Base-by-base conservation (phyloP, 1,140 invertebrate species). In the Macrotrachela quadricornifera region DNA sequence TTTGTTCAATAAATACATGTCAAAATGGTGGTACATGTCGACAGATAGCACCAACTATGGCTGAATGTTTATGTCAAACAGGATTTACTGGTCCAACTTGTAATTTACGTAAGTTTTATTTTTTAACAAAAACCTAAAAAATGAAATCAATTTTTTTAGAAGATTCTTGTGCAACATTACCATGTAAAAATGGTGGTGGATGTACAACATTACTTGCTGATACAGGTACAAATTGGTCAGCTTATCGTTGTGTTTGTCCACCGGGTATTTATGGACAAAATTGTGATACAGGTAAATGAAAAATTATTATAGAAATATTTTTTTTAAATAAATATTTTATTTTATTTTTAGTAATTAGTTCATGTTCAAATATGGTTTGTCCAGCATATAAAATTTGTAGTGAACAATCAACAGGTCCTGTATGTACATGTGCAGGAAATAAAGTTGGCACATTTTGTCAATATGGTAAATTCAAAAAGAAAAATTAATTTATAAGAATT, bases 1-100 rank as follows among this genome's bases (percentile, higher is more conserved):
- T 70, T 1, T 91, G 85, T 63, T 74, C 78, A n/a, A 84, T 84
- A 1, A 87, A 83, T 69, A 85, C 85, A 11, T 91, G 86, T 64
- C 75, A 79, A 55, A 72, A 75, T 61, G 80, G 79, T 57, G 82
- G 80, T 1, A 79, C 80, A 58, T 92, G 86, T 64, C 47, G 41
- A 14, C 13, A 42, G 12, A 42, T 42, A 3, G 41, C 12, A 14
- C 12, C 41, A 15, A 42, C 13, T 4, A 15, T 13, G 15, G 41
- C 12, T 14, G 3, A 21, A 39, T 60, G 51, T 37, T 14, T 56
- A 12, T 57, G 63, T 63, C 61, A 57, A 51, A 13, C n/a, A 30
- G 54, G 55, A 15, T 52, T 57, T 39, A 53, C 49, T 12, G 56
- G 57, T 46, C n/a, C 16, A 13, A 36, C 36, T 16, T 60, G 58